Evolutionary conservation across 2,797 vertebrate genomes (phyloP), one percentile per base, ranked within the genome.

Genomic region (Enteromius mattozi): DNA sequence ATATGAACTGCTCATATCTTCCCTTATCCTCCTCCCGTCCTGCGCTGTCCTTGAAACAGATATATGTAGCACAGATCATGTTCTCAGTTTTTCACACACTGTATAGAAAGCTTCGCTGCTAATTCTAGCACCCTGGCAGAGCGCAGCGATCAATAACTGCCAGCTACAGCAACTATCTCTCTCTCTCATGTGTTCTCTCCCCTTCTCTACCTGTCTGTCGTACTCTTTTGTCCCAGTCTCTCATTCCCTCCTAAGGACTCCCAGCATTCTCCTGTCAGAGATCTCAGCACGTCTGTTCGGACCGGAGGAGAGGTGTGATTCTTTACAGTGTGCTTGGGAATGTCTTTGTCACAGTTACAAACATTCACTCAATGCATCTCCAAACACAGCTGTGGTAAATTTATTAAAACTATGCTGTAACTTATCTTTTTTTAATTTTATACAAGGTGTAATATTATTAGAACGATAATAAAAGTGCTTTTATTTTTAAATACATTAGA

Each of bases 281-380:
- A 79, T 77, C 84, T 88, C 87, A 90, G 91, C 91, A 91, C 90
- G 92, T 89, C 90, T 87, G 87, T 88, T 87, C 78, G 47, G 70
- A 66, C 70, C 82, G 33, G 83, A 85, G 66, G 78, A 83, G 56
- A 83, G 82, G 59, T 56, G 68, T 0, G 9, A 80, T 74, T 27
- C 45, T 63, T 63, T 33, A 17, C 16, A 47, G 75, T 24, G 65
- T 37, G 49, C 56, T 56, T 49, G 27, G 61, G 61, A 66, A 49
- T 49, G 59, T 79, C 61, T 79, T 49, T 66, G 61, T 79, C 78
- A 75, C 45, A 16, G 70, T 70, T 56, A 19, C 13, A 80, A 54
- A 66, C 14, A 37, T 13, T 56, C 49, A 27, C 30, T 54, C 63
- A 9, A 42, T 3, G 30, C 1, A 2, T 68, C 30, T 24, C 2